Evolutionary conservation across 2,113 vertebrate genomes (phyloP).

Genomic region (Catharus minimus): DNA sequence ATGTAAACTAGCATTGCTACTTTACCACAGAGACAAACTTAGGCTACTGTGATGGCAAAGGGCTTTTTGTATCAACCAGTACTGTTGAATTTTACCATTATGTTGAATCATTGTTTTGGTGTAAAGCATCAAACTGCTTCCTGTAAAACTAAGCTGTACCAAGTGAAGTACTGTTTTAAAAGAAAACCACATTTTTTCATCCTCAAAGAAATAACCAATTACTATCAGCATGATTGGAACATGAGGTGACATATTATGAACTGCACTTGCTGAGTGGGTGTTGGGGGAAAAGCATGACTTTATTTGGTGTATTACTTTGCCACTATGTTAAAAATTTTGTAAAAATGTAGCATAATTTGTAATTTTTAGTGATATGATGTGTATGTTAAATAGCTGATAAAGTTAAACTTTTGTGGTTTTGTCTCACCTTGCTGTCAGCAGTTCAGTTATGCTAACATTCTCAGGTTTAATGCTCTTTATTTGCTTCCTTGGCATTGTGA

Average conservation of each 20-base stretch:
- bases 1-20: neutral
- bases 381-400: neutral
- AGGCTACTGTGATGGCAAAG: neutral
- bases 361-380: neutral
- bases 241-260: accelerated
- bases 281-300: neutral
- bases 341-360: neutral
- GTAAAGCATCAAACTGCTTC: neutral
- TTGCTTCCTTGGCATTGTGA: neutral
- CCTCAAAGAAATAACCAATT: neutral
- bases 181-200: neutral
- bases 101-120: neutral
- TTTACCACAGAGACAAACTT: neutral
- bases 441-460: neutral
- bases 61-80: neutral
- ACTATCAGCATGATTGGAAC: neutral
- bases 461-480: neutral
- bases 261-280: neutral
- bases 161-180: neutral
- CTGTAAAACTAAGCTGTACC: neutral
- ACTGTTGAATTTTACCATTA: neutral
- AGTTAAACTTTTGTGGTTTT: neutral
- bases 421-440: neutral
- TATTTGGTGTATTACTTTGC: neutral
- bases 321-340: neutral